Conservation (phyloP, 2,113 vertebrate genomes). For the Oreochromis niloticus region DNA sequence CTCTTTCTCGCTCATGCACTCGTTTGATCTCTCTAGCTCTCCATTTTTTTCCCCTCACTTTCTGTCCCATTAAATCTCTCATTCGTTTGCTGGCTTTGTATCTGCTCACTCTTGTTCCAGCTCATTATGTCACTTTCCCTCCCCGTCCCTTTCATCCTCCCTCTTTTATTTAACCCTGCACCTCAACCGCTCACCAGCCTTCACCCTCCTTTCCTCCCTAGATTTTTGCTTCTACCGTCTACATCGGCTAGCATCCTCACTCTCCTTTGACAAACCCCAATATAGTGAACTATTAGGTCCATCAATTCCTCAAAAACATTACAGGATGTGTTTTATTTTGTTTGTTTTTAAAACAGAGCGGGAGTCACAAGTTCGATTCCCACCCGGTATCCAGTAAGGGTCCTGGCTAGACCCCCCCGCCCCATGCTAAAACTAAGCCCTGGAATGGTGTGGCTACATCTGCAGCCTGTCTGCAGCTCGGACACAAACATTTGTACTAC, state of each 20-base stretch:
- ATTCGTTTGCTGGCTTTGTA: neutral
- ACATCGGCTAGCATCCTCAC: neutral
- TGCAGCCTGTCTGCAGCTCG: neutral
- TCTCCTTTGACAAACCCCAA: neutral
- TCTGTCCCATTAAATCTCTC: conserved; percentile 21
- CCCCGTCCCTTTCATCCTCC: neutral
- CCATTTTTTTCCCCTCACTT: neutral
- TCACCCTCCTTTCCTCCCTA: neutral
- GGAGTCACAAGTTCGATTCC: neutral
- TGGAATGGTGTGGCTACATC: neutral
- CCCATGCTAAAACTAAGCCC: neutral
- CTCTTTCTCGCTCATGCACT: neutral
- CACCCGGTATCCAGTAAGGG: neutral
- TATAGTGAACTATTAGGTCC: neutral
- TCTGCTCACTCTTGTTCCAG: neutral
- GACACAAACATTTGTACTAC: neutral
- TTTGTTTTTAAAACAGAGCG: neutral
- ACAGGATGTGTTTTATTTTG: neutral
- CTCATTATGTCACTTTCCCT: conserved; percentile 17
- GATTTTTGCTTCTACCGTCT: neutral
- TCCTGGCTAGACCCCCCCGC: neutral
- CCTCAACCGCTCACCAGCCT: neutral
- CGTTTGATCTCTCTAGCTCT: neutral
- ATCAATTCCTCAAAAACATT: neutral
- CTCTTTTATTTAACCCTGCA: neutral